These are phyloP conservation scores for Ommatoiulus sabulosus DNA, from an alignment of 2,888 invertebrate genomes.

Conservation along the genomic window DNA sequence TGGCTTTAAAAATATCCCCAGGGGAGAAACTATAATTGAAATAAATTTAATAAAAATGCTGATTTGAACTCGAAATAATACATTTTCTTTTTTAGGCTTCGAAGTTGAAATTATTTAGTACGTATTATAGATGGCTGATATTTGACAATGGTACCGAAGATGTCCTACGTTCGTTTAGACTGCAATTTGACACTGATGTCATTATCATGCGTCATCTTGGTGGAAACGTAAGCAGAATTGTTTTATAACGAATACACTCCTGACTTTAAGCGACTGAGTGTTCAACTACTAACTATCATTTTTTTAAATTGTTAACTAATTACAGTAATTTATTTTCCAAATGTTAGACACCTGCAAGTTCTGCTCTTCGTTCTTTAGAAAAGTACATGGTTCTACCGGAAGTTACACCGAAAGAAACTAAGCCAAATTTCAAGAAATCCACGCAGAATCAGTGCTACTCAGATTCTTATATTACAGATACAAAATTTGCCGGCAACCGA, in stretches of 20 bases:
- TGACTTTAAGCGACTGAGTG: too few species aligned
- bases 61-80: too few species aligned
- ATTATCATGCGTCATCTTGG: conserved; percentile 52
- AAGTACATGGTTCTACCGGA: background rate
- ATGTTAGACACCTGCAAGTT: conserved; percentile 7
- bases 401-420: background rate
- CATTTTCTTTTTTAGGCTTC: conserved; percentile 54
- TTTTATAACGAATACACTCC: too few species aligned
- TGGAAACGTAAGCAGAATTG: conserved; percentile 26
- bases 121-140: conserved; percentile 53
- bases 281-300: too few species aligned
- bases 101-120: conserved; percentile 48
- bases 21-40: too few species aligned
- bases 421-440: background rate
- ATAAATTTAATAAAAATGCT: too few species aligned
- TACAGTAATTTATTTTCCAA: background rate
- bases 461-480: background rate
- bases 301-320: conserved; percentile 12
- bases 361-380: conserved; percentile 19
- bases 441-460: background rate
- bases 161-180: conserved; percentile 29
- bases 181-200: conserved; percentile 55
- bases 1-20: too few species aligned
- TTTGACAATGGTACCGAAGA: conserved; percentile 55
- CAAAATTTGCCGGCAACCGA: background rate